phyloP scores from a whole-genome alignment of 2,797 vertebrate genomes.

The Neoniphon sammara region DNA sequence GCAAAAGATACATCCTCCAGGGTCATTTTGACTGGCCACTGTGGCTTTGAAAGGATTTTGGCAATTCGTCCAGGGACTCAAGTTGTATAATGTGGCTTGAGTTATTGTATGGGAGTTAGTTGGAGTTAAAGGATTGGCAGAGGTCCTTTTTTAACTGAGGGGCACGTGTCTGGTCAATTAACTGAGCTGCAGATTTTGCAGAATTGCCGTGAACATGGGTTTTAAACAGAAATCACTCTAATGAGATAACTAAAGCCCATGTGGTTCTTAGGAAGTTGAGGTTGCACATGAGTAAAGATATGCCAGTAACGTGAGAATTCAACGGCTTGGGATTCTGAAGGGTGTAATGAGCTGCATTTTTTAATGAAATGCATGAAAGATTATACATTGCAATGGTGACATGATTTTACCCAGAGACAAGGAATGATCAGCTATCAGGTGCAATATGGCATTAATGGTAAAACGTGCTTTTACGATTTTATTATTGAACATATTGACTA shows the following conservation, averaged over 20 bases:
- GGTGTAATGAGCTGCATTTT: conserved; percentile 42
- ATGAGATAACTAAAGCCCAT: conserved; percentile 40
- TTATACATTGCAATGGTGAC: conserved; percentile 13
- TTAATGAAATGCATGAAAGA: conserved; percentile 37
- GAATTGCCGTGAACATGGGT: conserved; percentile 61
- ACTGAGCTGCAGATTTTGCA: conserved; percentile 58
- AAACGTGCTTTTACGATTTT: conserved; percentile 25
- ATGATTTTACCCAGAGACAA: conserved; percentile 32
- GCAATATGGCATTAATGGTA: conserved; percentile 36
- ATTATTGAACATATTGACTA: conserved; percentile 1
- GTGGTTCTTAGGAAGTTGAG: conserved; percentile 57
- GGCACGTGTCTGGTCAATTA: conserved; percentile 43
- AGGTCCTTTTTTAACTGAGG: conserved; percentile 29
- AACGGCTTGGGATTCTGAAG: conserved; percentile 47
- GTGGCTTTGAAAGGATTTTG: conserved; percentile 42
- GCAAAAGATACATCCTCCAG: conserved; percentile 23
- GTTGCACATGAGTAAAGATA: conserved; percentile 52
- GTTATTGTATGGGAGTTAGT: conserved; percentile 44
- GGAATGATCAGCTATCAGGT: conserved; percentile 36
- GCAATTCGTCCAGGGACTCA: conserved; percentile 26
- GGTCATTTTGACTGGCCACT: conserved; percentile 64
- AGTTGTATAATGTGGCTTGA: conserved; percentile 52
- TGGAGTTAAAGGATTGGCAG: conserved; percentile 52
- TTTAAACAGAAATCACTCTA: conserved; percentile 31
- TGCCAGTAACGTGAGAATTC: conserved; percentile 47